These are phyloP conservation scores for Hepsetus odoe DNA, from an alignment of 2,113 vertebrate genomes.

Conservation along the genomic window DNA sequence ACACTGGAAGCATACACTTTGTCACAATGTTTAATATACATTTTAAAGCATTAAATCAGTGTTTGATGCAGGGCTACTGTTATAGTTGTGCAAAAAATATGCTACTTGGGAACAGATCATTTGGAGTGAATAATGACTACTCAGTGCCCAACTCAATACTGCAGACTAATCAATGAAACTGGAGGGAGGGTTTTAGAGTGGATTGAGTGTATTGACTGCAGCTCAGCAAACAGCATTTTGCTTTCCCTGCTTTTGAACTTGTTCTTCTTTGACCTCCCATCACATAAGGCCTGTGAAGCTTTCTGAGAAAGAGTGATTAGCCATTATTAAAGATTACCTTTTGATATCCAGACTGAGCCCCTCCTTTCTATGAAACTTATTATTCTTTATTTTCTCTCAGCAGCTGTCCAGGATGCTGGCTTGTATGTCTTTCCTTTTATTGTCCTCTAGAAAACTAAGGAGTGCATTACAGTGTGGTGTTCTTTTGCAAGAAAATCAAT, in stretches of 20 bases:
- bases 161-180: conserved; percentile 30
- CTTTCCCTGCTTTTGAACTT: neutral
- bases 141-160: conserved; percentile 8
- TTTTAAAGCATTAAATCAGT: too few relatives aligned
- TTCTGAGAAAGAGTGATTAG: neutral
- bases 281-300: neutral
- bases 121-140: conserved; percentile 15
- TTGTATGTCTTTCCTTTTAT: conserved; percentile 22
- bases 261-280: neutral
- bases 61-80: neutral
- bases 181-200: neutral
- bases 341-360: neutral
- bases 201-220: neutral
- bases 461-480: neutral
- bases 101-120: conserved; percentile 2
- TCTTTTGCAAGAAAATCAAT: too few relatives aligned
- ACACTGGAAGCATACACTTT: too few relatives aligned
- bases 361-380: conserved; percentile 22
- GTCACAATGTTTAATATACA: too few relatives aligned
- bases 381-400: neutral
- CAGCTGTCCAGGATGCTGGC: conserved; percentile 6
- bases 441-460: conserved; percentile 24
- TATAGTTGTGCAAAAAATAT: neutral
- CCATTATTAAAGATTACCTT: conserved; percentile 13
- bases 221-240: neutral